Evolutionary conservation across 2,113 vertebrate genomes (phyloP), one percentile per base, ranked within the genome.

Genomic region (Pycnonotus jocosus): DNA sequence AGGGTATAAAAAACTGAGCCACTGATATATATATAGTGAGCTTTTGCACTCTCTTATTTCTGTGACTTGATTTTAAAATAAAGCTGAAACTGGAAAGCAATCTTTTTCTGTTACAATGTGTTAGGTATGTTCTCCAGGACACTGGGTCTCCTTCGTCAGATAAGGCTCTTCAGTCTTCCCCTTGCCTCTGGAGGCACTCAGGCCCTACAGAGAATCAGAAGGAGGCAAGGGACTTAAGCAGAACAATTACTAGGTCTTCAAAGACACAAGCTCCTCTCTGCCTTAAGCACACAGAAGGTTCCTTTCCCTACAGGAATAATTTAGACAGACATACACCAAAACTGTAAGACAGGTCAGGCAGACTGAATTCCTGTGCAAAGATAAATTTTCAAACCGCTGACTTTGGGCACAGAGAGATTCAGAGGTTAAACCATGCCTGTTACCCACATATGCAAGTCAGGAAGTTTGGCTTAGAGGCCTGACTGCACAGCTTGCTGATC

Each of bases 121-220:
- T 54, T 54, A 38, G 15, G 60, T 48, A 79, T 33, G 38, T 66
- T 38, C 84, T 62, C 33, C 20, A 70, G 53, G 51, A 40, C 45
- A 48, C 28, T 20, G n/a, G 11, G 8, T 57, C 33, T 78, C 19
- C 22, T 31, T 62, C 58, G 28, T 44, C 44, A 74, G 23, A 84
- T 13, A 81, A 89, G 40, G 38, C 37, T 78, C 73, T 94, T 89
- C 47, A 62, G 60, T 37, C 9, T 78, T 62, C 25, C 21, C 10
- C 33, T 80, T 66, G 51, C 37, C 35, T 81, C 62, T 87, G 70
- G 73, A 92, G 35, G 38, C 27, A 79, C 27, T 54, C 30, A 68
- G 62, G n/a, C 15, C 88, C 66, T 56, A 68, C 19, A 76, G 86
- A 93, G 68, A 74, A 85, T 33, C 35, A 72, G 25, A 94, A 42